phyloP scores from a whole-genome alignment of 2,797 vertebrate genomes.

The Sphaeramia orbicularis region DNA sequence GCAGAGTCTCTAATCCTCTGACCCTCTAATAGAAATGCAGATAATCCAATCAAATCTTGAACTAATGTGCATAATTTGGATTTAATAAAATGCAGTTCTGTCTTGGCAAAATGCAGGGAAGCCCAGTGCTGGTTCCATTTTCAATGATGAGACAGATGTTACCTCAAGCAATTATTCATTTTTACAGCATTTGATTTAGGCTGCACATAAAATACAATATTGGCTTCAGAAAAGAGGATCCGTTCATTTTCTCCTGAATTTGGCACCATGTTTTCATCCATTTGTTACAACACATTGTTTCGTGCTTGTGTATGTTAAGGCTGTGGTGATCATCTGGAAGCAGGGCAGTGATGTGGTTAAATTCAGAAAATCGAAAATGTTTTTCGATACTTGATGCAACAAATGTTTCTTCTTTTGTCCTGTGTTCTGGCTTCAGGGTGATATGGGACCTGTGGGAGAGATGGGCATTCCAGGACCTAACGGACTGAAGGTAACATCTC shows the following conservation, averaged over 20 bases:
- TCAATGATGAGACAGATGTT: slow-evolving; percentile 21
- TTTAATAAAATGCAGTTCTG: slow-evolving; percentile 4
- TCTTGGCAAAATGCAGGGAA: not conserved
- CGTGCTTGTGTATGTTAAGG: slow-evolving; percentile 14
- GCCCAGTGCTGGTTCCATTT: not conserved
- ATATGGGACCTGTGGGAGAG: slow-evolving; percentile 91
- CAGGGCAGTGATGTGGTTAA: slow-evolving; percentile 18
- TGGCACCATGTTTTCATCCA: slow-evolving; percentile 22
- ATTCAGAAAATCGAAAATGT: not conserved
- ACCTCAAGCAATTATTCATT: slow-evolving; percentile 8
- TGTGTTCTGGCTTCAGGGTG: slow-evolving; percentile 87
- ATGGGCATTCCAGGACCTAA: slow-evolving; percentile 92
- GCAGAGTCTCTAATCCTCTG: not conserved
- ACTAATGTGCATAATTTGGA: not conserved
- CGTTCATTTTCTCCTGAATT: slow-evolving; percentile 10
- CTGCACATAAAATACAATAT: slow-evolving; percentile 17
- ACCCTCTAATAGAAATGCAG: slow-evolving; percentile 3
- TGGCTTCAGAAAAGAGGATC: slow-evolving; percentile 17
- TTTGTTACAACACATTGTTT: slow-evolving; percentile 22
- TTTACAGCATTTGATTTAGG: not conserved
- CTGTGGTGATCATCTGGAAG: slow-evolving; percentile 30
- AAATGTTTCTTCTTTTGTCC: slow-evolving; percentile 27
- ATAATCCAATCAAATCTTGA: slow-evolving; percentile 15
- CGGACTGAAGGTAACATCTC: slow-evolving; percentile 93
- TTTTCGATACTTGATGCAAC: slow-evolving; percentile 12